Base-by-base conservation (phyloP, 2,113 vertebrate genomes). In the Corythaixoides concolor region DNA sequence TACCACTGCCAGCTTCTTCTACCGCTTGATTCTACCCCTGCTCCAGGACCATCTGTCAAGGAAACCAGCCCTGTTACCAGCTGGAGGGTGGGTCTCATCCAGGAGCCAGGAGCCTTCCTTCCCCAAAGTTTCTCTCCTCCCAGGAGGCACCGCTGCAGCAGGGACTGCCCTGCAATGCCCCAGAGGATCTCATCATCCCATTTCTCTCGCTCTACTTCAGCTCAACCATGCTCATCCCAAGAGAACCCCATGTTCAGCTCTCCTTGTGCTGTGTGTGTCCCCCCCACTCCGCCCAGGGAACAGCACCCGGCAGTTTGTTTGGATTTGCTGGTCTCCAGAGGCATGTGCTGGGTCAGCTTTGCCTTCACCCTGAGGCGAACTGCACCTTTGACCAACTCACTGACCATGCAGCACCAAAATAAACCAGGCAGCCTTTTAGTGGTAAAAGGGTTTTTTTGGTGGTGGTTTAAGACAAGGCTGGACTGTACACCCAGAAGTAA, bases 271-370 rank as follows among this genome's bases (percentile, higher is more conserved):
- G 33, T 32, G 0, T 16, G 41, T 43, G 41, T 20, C 43, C 33
- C 39, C 53, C 41, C n/a, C 12, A 4, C 12, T 10, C 49, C 33
- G 33, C 15, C 18, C 15, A 8, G 15, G 39, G 28, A 53, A 33
- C 1, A 0, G 33, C 0, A 0, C 35, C 13, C 1, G 0, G 8
- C 45, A 27, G 9, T 21, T 53, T 7, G 12, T 41, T 43, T 2
- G 2, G 53, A 20, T 30, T 16, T 8, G 0, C 39, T 72, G 66
- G 28, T 28, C 41, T 49, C 58, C 24, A 20, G 24, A 41, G 30
- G 41, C 23, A 49, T 17, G n/a, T 41, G 66, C 49, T 39, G 5
- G 39, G 19, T 39, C 58, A 55, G 39, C 75, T 88, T 56, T 62
- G 74, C 33, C 23, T 23, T 28, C 9, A 13, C 6, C 28, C 28